Percentiles rank a stretch among this genome's conserved stretches.
phyloP scores from a whole-genome alignment of 64 coral and sea anemone species.

The Montipora cactus region DNA sequence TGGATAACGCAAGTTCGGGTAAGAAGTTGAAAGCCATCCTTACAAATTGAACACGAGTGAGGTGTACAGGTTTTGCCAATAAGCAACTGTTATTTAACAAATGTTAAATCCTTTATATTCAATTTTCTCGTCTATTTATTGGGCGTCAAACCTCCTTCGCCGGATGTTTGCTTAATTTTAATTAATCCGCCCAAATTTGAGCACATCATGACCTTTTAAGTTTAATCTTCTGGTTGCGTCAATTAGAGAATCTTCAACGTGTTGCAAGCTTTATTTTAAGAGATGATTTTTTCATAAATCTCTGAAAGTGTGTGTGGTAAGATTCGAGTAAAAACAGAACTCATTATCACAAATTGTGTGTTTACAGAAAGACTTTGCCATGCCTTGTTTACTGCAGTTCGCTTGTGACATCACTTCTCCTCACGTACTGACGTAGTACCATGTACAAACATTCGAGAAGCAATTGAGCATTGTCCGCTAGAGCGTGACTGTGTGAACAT shows the following conservation, averaged over 20 bases:
- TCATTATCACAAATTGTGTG: no score
- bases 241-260: background rate
- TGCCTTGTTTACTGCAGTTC: no score
- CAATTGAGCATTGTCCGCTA: no score
- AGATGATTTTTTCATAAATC: background rate
- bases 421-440: no score
- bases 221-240: background rate
- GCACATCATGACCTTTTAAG: background rate
- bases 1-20: conserved; percentile 19
- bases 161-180: background rate
- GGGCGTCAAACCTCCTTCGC: background rate
- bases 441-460: no score
- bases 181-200: background rate
- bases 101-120: background rate
- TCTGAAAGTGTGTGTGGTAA: background rate
- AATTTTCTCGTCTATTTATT: background rate
- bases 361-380: no score
- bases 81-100: background rate
- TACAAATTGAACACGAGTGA: background rate
- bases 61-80: background rate
- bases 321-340: no score
- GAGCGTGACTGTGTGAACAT: no score
- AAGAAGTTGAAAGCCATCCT: conserved; percentile 7
- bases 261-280: background rate
- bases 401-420: no score